These are phyloP conservation scores for Eremophila alpestris DNA, from an alignment of 2,797 vertebrate species.

Conservation along the genomic window DNA sequence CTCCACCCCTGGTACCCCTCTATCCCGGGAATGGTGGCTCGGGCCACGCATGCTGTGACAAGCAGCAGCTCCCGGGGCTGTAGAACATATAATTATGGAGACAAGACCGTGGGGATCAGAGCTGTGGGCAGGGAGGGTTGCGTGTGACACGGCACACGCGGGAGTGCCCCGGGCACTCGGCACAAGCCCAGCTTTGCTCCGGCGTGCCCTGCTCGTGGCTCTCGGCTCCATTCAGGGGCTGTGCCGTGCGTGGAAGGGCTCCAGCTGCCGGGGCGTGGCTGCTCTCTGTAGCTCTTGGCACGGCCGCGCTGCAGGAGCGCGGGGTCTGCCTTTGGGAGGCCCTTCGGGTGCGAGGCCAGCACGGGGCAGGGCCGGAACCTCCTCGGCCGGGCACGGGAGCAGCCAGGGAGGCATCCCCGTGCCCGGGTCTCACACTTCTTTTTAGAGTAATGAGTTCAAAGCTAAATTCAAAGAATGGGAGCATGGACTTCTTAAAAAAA, in stretches of 20 bases:
- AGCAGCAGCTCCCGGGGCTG: neutral
- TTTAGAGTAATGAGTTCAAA: neutral
- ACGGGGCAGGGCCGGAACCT: neutral
- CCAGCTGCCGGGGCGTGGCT: neutral
- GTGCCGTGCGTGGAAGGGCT: neutral
- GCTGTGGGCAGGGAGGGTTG: neutral
- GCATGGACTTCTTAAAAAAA: neutral
- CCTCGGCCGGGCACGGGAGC: accelerated
- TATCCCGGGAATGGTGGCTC: accelerated
- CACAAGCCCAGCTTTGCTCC: neutral
- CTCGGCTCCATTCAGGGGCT: neutral
- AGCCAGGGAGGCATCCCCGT: neutral
- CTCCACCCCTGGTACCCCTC: neutral
- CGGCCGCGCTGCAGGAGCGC: accelerated
- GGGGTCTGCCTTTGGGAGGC: neutral
- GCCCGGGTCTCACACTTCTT: accelerated
- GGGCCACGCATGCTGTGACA: accelerated
- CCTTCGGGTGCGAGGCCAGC: neutral
- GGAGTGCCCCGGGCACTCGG: too few species aligned
- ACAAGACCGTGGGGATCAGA: accelerated
- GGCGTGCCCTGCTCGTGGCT: accelerated
- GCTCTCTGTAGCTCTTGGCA: neutral
- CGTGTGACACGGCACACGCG: accelerated
- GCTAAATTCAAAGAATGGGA: neutral
- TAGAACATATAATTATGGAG: accelerated